Evolutionary conservation across 2,888 invertebrate genomes (phyloP).

Genomic region (Eupithecia dodoneata): DNA sequence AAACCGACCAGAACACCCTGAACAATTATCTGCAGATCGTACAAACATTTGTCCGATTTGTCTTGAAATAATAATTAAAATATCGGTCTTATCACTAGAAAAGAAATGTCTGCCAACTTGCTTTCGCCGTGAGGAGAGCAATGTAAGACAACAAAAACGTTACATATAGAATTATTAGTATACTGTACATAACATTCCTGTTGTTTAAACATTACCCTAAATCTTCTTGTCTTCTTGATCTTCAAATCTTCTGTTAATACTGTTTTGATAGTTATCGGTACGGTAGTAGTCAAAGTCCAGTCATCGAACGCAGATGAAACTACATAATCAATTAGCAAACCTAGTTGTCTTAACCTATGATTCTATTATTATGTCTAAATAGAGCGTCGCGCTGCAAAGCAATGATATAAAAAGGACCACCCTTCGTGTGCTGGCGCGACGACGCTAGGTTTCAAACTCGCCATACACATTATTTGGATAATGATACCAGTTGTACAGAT

Average conservation of each 20-base stretch:
- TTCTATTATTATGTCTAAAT: no score
- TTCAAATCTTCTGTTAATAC: neutral
- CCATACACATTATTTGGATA: no score
- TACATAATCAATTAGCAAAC: neutral
- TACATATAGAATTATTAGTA: slow-evolving; percentile 82
- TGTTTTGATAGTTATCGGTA: neutral
- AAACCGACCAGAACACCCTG: no score
- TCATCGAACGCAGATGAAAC: neutral
- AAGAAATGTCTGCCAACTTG: neutral
- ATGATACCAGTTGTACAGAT: no score
- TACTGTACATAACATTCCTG: slow-evolving; percentile 85
- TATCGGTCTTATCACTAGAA: neutral
- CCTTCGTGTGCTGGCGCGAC: no score
- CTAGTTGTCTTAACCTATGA: neutral
- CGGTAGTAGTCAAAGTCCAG: neutral
- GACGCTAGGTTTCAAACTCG: no score
- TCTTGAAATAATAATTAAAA: neutral
- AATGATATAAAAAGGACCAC: no score
- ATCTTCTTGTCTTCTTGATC: slow-evolving; percentile 44
- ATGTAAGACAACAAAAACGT: slow-evolving; percentile 85
- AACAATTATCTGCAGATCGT: no score
- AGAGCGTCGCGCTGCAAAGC: no score
- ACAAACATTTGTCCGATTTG: no score
- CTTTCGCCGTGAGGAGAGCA: slow-evolving; percentile 69
- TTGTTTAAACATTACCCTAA: slow-evolving; percentile 84